Conservation (phyloP, 2,113 vertebrate species). For the Odocoileus virginianus region DNA sequence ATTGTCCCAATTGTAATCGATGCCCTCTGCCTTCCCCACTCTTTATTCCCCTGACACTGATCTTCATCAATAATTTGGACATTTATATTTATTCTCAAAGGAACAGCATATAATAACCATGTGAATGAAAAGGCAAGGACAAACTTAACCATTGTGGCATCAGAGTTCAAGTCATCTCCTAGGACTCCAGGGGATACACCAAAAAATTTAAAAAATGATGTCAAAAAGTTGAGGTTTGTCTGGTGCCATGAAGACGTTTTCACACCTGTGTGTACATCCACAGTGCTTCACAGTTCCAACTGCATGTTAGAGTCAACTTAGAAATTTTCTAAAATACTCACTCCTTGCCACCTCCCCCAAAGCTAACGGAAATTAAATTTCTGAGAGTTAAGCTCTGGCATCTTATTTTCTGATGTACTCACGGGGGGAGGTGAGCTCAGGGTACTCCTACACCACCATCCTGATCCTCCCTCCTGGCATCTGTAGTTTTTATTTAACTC, state of each 20-base stretch:
- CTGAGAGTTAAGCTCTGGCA: not conserved
- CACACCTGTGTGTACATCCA: not conserved
- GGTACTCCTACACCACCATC: not conserved
- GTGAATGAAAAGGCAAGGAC: not conserved
- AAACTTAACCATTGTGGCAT: not conserved
- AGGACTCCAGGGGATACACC: not conserved
- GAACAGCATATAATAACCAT: not conserved
- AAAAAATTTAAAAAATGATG: not conserved
- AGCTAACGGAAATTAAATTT: not conserved
- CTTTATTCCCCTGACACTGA: not conserved
- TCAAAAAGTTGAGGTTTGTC: not conserved
- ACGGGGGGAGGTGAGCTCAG: not conserved
- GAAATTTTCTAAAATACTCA: not conserved
- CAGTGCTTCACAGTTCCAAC: not conserved
- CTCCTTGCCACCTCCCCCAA: not conserved
- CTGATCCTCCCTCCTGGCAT: not conserved
- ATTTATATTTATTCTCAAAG: constrained; percentile 17
- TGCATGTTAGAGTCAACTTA: not conserved
- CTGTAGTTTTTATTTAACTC: not conserved
- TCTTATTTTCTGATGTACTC: not conserved
- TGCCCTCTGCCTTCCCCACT: not conserved
- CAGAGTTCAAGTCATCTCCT: not conserved
- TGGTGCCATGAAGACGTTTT: not conserved
- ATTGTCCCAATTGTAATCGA: not conserved
- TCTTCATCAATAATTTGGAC: constrained; percentile 17